phyloP scores from a whole-genome alignment of 92 coral and sea anemone genomes.

The Porites cylindrica region DNA sequence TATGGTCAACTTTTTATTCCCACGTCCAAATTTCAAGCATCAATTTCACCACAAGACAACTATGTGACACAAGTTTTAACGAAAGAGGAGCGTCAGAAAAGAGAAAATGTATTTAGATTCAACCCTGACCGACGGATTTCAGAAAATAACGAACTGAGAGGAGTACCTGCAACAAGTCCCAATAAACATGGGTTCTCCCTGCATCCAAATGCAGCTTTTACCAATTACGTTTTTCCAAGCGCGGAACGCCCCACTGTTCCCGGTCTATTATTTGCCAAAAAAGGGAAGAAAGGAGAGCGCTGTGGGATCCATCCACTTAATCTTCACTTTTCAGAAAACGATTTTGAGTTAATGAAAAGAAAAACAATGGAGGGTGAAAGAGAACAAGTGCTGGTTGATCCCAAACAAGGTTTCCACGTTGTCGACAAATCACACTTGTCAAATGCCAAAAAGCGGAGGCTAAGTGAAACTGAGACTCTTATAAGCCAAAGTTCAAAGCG shows the following conservation, averaged over 20 bases:
- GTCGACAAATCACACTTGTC: neutral
- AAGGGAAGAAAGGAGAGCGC: conserved; percentile 1
- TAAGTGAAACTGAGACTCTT: neutral
- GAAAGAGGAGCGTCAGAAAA: neutral
- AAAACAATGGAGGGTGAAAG: neutral
- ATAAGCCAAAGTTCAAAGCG: neutral
- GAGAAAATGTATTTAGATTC: neutral
- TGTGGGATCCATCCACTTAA: neutral
- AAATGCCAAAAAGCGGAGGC: neutral
- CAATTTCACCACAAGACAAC: neutral
- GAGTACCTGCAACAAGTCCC: neutral
- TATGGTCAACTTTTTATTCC: neutral
- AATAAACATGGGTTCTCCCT: neutral
- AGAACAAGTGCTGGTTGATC: neutral
- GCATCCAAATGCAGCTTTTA: neutral
- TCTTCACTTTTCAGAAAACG: neutral
- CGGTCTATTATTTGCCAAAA: neutral
- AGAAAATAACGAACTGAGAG: neutral
- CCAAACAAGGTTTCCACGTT: neutral
- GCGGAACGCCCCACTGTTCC: neutral
- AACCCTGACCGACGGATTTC: neutral
- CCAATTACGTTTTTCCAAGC: conserved; percentile 6
- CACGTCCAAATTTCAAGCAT: neutral
- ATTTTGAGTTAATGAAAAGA: conserved; percentile 18
- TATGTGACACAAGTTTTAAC: neutral